Evolutionary conservation across 2,797 vertebrate genomes (phyloP).

Genomic region (Bradypus variegatus): DNA sequence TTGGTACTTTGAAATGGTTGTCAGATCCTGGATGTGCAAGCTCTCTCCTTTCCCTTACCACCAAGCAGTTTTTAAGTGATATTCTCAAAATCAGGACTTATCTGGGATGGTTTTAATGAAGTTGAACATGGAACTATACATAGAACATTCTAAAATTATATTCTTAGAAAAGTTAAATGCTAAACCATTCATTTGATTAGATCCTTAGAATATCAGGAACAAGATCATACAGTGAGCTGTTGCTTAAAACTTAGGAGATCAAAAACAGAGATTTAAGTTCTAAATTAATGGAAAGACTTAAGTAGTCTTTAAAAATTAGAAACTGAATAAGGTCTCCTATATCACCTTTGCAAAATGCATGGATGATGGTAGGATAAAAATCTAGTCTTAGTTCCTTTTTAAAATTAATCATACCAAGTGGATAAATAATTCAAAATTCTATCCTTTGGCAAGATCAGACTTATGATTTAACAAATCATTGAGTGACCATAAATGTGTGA

Average conservation of each 20-base stretch:
- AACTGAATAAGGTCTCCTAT: not conserved
- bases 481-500: not conserved
- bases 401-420: not conserved
- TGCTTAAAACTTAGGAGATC: not conserved
- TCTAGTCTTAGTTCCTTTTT: not conserved
- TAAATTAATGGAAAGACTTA: not conserved
- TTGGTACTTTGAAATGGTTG: not conserved
- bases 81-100: not conserved
- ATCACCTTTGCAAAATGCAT: not conserved
- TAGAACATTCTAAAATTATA: not conserved
- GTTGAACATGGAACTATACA: not conserved
- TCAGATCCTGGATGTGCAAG: not conserved
- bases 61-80: not conserved
- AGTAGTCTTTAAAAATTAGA: not conserved
- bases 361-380: not conserved
- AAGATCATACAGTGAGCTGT: not conserved
- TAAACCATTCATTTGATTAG: not conserved
- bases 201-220: not conserved
- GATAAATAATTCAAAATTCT: not conserved
- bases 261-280: not conserved
- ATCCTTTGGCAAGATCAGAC: not conserved
- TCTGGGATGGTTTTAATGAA: not conserved
- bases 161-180: not conserved
- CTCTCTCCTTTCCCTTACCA: not conserved
- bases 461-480: not conserved